Evolutionary conservation across 1,140 invertebrate species (phyloP).

Genomic region (Drosophila sproati): DNA sequence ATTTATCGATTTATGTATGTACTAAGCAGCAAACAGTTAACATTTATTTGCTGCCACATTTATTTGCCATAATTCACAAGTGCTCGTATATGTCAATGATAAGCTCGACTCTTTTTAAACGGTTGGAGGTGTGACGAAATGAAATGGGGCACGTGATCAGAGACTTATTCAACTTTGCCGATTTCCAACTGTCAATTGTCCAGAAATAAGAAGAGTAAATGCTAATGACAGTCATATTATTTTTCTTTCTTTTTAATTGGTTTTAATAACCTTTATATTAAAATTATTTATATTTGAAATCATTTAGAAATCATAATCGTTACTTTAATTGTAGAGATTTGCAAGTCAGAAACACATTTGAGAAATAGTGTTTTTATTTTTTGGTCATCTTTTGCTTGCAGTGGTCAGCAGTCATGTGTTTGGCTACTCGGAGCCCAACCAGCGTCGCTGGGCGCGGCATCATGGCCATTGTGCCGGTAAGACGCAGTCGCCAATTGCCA

Average conservation of each 20-base stretch:
- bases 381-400: conserved; percentile 15
- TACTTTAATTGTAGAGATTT: neutral
- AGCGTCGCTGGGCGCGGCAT: conserved; percentile 87
- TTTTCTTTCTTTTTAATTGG: no score
- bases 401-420: conserved; percentile 82
- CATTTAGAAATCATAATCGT: no score
- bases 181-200: neutral
- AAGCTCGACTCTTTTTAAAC: conserved; percentile 24
- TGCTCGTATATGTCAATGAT: conserved; percentile 72
- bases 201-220: neutral
- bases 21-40: conserved; percentile 53
- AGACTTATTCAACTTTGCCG: conserved; percentile 5
- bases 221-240: no score
- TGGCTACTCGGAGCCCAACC: conserved; percentile 87
- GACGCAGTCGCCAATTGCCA: conserved; percentile 88
- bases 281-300: no score
- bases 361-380: neutral
- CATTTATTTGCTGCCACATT: conserved; percentile 61
- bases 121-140: conserved; percentile 3
- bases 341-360: conserved; percentile 10
- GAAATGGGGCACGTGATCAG: conserved; percentile 55
- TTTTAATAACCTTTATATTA: no score
- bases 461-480: conserved; percentile 87
- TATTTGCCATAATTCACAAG: conserved; percentile 72
- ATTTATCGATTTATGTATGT: conserved; percentile 65